These are phyloP conservation scores for Galaxias olidus DNA, from an alignment of 2,797 vertebrate genomes.

Conservation along the genomic window DNA sequence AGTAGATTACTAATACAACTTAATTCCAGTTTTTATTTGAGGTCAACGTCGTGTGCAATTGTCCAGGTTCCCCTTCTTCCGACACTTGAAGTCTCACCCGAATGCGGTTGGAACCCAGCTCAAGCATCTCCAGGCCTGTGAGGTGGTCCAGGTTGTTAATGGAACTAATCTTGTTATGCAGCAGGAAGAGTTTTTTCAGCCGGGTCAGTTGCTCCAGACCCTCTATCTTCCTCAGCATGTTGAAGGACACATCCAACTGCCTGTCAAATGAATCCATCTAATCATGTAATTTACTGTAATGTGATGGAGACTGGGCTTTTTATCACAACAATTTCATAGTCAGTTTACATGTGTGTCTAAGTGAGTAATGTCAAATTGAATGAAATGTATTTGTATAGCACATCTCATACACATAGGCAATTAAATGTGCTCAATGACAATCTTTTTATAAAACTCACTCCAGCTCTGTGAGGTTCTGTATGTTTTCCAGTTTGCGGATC, in stretches of 20 bases:
- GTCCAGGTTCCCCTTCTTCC: not conserved
- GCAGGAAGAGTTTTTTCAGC: slow-evolving; percentile 93
- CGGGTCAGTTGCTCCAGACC: slow-evolving; percentile 86
- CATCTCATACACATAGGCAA: no score
- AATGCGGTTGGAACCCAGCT: slow-evolving; percentile 96
- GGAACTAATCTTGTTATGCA: slow-evolving; percentile 94
- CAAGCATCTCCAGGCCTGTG: slow-evolving; percentile 89
- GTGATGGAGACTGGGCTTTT: not conserved
- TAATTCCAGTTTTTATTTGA: no score
- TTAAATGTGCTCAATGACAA: not conserved
- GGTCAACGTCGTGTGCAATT: no score
- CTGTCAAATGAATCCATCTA: slow-evolving; percentile 65
- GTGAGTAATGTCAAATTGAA: no score
- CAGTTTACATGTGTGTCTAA: not conserved
- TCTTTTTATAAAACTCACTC: slow-evolving; percentile 81
- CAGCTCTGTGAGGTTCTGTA: slow-evolving; percentile 85
- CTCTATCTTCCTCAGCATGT: slow-evolving; percentile 89
- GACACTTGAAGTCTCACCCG: slow-evolving; percentile 77
- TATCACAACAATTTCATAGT: not conserved
- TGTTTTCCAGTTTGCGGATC: slow-evolving; percentile 91
- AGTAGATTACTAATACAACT: no score
- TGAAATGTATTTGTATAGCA: no score
- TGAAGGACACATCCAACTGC: slow-evolving; percentile 94
- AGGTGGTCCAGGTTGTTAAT: slow-evolving; percentile 87
- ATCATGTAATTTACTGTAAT: slow-evolving; percentile 3